phyloP scores from a whole-genome alignment of 2,113 vertebrate species.

The Periophthalmus modestus region DNA sequence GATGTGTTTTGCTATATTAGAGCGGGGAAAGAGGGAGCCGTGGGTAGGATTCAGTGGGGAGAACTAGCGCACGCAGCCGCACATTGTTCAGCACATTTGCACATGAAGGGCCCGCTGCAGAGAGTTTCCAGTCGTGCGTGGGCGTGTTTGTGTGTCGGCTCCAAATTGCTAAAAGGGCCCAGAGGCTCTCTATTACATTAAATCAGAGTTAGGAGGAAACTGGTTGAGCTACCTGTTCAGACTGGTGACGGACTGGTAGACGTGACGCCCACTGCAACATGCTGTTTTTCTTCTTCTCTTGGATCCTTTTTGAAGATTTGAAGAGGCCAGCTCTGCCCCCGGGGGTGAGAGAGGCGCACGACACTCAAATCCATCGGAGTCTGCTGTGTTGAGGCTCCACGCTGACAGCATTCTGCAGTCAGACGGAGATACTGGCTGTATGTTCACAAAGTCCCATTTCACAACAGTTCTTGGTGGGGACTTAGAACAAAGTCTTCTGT shows the following conservation, averaged over 20 bases:
- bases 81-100: slow-evolving; percentile 67
- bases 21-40: slow-evolving; percentile 42
- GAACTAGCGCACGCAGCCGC: slow-evolving; percentile 37
- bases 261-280: slow-evolving; percentile 48
- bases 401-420: slow-evolving; percentile 22
- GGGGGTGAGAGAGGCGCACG: slow-evolving; percentile 21
- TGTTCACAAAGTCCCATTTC: slow-evolving; percentile 7
- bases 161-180: slow-evolving; percentile 74
- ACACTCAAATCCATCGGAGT: slow-evolving; percentile 48
- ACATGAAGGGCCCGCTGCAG: slow-evolving; percentile 70
- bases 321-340: slow-evolving; percentile 58
- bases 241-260: slow-evolving; percentile 52
- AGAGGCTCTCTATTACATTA: slow-evolving; percentile 69
- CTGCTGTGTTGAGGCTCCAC: slow-evolving; percentile 30
- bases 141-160: slow-evolving; percentile 75
- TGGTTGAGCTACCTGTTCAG: slow-evolving; percentile 62
- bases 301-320: slow-evolving; percentile 53
- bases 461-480: not conserved
- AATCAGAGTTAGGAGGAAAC: slow-evolving; percentile 65
- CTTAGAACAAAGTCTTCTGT: not conserved
- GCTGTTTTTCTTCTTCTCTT: slow-evolving; percentile 46
- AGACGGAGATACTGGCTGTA: slow-evolving; percentile 3
- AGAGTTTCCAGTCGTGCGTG: slow-evolving; percentile 64
- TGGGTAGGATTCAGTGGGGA: slow-evolving; percentile 56
- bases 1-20: slow-evolving; percentile 33